Evolutionary conservation across 1,140 invertebrate species (phyloP), one percentile per base, ranked within the genome.

Genomic region (Dendrolimus kikuchii): DNA sequence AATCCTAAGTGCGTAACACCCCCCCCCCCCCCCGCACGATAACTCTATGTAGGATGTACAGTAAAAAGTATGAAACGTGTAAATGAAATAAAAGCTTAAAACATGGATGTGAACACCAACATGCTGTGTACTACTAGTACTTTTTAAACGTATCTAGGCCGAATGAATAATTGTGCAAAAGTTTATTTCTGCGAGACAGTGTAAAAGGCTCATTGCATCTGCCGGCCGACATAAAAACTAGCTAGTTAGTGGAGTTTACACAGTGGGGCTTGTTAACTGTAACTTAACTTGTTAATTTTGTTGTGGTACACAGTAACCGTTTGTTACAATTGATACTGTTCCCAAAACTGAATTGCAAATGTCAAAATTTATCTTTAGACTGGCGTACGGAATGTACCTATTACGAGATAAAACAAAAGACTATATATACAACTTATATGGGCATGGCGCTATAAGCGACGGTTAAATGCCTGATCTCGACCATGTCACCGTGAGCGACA

Each of bases 211-310:
- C 65, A 62, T 57, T 58, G 60, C 58, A 57, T 71, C 70, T 64
- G 71, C 56, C 63, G 63, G 55, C 58, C 73, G 58, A 74, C 62
- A 68, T 75, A 80, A 82, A 80, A 83, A 83, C 72, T 67, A 76
- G 75, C 68, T 83, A 77, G 80, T 83, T 81, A 82, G 74, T 50
- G 64, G 64, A 82, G 74, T 82, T 81, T 81, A 83, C 74, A 78
- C 73, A 79, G 59, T 64, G 66, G 53, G 58, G 76, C 73, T 81
- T 78, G 80, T 81, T 83, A 82, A 82, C 77, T 76, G 76, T 79
- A 79, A 82, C 61, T 70, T 66, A 66, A 64, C 74, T 83, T 78
- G 77, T 78, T 83, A 79, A 83, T 81, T 83, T 79, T 74, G 74
- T 75, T 78, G 68, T 50, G 64, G 66, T 55, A 59, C 64, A 40